A percentile compares a stretch with the other conserved stretches of the same genome.
Evolutionary conservation across 2,797 vertebrate genomes (phyloP).

Genomic region (Phalloptychus januarius): DNA sequence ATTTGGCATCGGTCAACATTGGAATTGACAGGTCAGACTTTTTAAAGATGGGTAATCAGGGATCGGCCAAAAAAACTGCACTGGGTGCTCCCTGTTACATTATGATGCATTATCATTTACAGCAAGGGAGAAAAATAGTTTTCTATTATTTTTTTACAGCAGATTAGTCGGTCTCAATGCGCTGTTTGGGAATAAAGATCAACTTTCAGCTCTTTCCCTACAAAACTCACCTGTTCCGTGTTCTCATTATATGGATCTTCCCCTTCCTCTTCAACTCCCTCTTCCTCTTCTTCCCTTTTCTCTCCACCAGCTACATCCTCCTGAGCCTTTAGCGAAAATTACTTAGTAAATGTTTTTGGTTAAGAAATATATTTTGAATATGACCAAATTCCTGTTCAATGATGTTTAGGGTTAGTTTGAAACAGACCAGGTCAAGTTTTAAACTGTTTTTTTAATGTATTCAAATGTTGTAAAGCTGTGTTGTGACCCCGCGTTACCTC

Average conservation of each 20-base stretch:
- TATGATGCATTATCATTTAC: not conserved
- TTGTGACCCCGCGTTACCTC: constrained; percentile 80
- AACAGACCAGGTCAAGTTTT: not conserved
- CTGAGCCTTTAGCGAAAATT: constrained; percentile 81
- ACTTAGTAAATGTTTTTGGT: not conserved
- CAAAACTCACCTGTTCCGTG: constrained; percentile 83
- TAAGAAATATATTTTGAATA: not conserved
- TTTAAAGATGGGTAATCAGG: no score
- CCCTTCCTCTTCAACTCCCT: constrained; percentile 72
- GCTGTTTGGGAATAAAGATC: not conserved
- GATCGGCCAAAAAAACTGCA: no score
- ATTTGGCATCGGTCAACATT: no score
- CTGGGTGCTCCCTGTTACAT: not conserved
- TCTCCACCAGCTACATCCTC: constrained; percentile 90
- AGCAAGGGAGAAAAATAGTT: not conserved
- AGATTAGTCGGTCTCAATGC: not conserved
- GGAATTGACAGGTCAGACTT: no score
- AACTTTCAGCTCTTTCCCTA: not conserved
- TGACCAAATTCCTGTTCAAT: not conserved
- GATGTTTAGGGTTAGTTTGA: not conserved
- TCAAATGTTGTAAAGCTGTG: not conserved
- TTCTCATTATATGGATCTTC: constrained; percentile 91
- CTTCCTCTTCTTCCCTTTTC: constrained; percentile 79
- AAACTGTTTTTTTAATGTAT: not conserved
- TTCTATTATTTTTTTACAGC: not conserved